These are phyloP conservation scores for Dolomedes plantarius DNA, from an alignment of 2,888 invertebrate genomes.

Conservation along the genomic window DNA sequence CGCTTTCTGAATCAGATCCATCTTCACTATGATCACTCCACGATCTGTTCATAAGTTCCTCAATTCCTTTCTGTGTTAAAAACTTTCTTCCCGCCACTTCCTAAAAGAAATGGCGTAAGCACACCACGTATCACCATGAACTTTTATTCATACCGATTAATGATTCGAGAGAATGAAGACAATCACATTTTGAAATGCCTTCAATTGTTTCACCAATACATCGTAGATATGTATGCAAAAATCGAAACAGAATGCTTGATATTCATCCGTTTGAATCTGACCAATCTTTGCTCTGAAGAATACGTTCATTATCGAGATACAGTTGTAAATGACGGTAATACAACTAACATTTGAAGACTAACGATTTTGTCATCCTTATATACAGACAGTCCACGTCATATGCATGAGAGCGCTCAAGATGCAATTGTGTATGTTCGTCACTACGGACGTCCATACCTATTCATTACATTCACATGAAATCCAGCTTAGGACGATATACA, in stretches of 20 bases:
- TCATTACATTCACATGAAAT: conserved; percentile 73
- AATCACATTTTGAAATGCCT: conserved; percentile 71
- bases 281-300: conserved; percentile 25
- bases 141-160: conserved; percentile 68
- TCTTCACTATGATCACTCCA: too few relatives aligned
- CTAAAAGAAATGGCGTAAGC: too few relatives aligned
- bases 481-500: conserved; percentile 73
- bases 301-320: conserved; percentile 74
- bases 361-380: conserved; percentile 74
- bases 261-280: conserved; percentile 21
- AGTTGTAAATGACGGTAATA: conserved; percentile 63
- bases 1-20: too few relatives aligned
- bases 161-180: conserved; percentile 55
- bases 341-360: conserved; percentile 23
- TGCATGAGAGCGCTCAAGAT: conserved; percentile 74
- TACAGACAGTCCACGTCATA: conserved; percentile 76
- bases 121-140: conserved; percentile 60
- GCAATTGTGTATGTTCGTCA: conserved; percentile 74
- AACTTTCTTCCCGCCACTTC: too few relatives aligned
- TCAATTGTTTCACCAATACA: conserved; percentile 73
- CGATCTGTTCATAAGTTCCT: too few relatives aligned
- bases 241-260: conserved; percentile 73
- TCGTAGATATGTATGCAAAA: conserved; percentile 73
- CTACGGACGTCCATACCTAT: conserved; percentile 74
- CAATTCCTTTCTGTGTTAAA: too few relatives aligned